Base-by-base conservation (phyloP, 2,888 invertebrate species). In the Eupithecia tripunctaria region DNA sequence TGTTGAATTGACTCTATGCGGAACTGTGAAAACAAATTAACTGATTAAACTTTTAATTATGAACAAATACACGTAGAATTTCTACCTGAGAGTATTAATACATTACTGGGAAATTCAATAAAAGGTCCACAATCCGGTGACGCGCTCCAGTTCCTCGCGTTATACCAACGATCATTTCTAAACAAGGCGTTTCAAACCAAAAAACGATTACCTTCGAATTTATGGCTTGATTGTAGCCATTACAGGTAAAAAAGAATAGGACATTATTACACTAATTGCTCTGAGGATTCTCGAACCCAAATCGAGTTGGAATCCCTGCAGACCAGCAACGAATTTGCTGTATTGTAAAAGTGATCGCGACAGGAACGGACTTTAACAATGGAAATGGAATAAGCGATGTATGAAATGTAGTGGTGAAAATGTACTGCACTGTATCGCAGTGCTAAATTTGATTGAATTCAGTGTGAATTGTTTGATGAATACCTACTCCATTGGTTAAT, bases 231-330 rank as follows among this genome's bases (percentile, higher is more conserved):
- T 63, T 32, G 18, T 63, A 66, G 47, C 66, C 59, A 27, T 66
- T 64, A 36, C 67, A 72, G 75, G 65, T 75, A 72, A 72, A 75
- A 62, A 72, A 72, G 63, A 67, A 36, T 18, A 18, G 68, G 68
- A 70, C 68, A 71, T 71, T 71, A 67, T 51, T 67, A 67, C 60
- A 72, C 56, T 76, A 76, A 74, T 76, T 76, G 76, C 74, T 74
- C 36, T 62, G 76, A 70, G 76, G 70, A 65, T 74, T 72, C 73
- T 65, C 71, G 76, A 70, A 66, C 62, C 76, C 74, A 76, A 76
- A 76, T 74, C 68, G 76, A 74, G 72, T 72, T 73, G 51, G 27
- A 75, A 70, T 78, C 70, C 74, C 77, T 21, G 59, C 18, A 70
- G 73, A 41, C 65, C 14, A 62, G 65, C 41, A 68, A 73, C 47